Evolutionary conservation across 2,113 vertebrate genomes (phyloP), one percentile per base, ranked within the genome.

Genomic region (Gobiocypris rarus): DNA sequence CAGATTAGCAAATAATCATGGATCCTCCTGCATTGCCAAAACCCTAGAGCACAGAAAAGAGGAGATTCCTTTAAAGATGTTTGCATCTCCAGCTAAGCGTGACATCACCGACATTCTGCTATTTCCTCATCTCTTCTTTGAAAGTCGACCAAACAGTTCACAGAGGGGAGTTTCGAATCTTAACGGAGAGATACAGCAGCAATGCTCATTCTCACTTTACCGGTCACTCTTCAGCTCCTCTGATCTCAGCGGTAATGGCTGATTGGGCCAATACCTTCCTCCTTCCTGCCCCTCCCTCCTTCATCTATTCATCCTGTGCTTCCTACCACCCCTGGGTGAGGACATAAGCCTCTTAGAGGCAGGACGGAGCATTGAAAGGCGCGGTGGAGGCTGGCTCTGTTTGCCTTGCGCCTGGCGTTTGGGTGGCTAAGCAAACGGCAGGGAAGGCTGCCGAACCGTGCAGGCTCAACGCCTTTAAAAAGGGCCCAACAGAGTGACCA

Each of bases 271-370:
- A 86, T 52, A 78, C 82, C 28, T 82, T 88, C 84, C 82, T 88
- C 87, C 89, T 91, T 90, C 88, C 87, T 84, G 84, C 43, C 71
- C 74, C 74, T 77, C 63, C 76, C 78, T 81, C 52, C 45, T 56
- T 79, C 67, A 78, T 86, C 85, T 31, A 87, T 88, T 90, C 88
- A 87, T 74, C 56, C 31, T 2, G 26, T 52, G 45, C 84, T 88
- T 75, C 89, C 89, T 91, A 90, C 87, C 83, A 77, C 63, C 89
- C 74, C 48, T 89, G 80, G 82, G 83, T 89, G 84, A 89, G 88
- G 81, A 88, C 89, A 79, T 93, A 92, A 94, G 92, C 93, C 87
- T 93, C 90, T 93, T 93, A 93, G 19, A 84, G 63, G 22, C 75
- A 84, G 82, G 81, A 76, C 67, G 43, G 78, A 84, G 63, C 61